Percentiles rank a stretch among this genome's conserved stretches.
These are phyloP conservation scores for Elysia chlorotica DNA, from an alignment of 1,140 invertebrate species.

Conservation along the genomic window DNA sequence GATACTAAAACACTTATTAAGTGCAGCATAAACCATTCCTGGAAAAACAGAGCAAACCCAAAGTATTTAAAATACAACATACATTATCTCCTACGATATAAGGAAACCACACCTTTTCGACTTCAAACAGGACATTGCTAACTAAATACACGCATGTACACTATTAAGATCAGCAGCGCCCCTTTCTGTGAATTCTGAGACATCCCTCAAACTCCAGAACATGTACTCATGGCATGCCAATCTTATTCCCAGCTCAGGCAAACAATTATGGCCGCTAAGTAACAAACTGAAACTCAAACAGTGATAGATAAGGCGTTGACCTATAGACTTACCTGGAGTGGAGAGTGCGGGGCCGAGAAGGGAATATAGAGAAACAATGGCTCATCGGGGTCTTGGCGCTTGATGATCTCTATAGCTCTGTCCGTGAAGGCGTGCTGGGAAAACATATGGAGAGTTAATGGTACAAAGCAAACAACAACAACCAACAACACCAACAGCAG, in stretches of 20 bases:
- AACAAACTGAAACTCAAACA: neutral
- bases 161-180: neutral
- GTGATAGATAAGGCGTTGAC: neutral
- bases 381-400: constrained; percentile 29
- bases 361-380: constrained; percentile 55
- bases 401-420: constrained; percentile 35
- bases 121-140: neutral
- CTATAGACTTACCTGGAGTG: constrained; percentile 42
- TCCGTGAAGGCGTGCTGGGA: constrained; percentile 50
- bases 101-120: neutral
- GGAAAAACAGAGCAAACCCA: neutral
- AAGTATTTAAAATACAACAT: neutral
- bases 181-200: neutral
- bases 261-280: too few relatives aligned
- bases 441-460: too few relatives aligned
- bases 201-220: neutral
- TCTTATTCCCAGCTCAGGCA: neutral
- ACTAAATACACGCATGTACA: neutral
- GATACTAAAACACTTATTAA: too few relatives aligned
- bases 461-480: too few relatives aligned
- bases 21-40: constrained; percentile 32
- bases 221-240: neutral
- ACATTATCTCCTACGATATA: too few relatives aligned
- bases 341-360: constrained; percentile 54
- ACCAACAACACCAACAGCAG: too few relatives aligned